Conservation (phyloP, 2,797 vertebrate species). For the Sebastes vulpes region DNA sequence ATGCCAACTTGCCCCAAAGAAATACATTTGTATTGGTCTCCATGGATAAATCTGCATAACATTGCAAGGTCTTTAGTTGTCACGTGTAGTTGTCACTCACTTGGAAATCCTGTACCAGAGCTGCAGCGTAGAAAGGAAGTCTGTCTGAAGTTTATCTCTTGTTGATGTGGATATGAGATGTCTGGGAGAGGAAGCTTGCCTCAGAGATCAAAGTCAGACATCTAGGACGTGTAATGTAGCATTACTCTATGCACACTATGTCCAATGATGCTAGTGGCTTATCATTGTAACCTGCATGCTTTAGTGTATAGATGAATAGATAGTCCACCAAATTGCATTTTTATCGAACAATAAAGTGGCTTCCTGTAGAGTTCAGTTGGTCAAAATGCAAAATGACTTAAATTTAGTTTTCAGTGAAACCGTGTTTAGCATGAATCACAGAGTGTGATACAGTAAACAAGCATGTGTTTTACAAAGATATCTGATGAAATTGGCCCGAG, state of each 20-base stretch:
- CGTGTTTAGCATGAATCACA: slow-evolving; percentile 3
- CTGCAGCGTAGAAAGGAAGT: slow-evolving; percentile 26
- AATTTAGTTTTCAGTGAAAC: not conserved
- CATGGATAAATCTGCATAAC: slow-evolving; percentile 4
- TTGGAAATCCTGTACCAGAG: not conserved
- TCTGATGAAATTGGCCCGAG: slow-evolving; percentile 7
- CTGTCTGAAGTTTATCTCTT: slow-evolving; percentile 39
- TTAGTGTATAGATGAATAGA: not conserved
- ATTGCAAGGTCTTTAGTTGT: not conserved
- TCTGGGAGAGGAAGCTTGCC: slow-evolving; percentile 16
- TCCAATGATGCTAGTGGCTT: not conserved
- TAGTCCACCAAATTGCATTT: not conserved
- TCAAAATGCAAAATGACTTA: not conserved
- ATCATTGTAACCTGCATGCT: not conserved
- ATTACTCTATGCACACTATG: not conserved
- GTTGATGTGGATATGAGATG: slow-evolving; percentile 24
- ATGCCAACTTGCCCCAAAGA: slow-evolving; percentile 33
- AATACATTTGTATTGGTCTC: slow-evolving; percentile 35
- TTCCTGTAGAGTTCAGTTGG: not conserved
- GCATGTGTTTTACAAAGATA: slow-evolving; percentile 19
- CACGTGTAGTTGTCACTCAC: not conserved
- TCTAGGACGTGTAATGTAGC: not conserved
- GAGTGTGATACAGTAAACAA: slow-evolving; percentile 26
- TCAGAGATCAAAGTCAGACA: slow-evolving; percentile 35
- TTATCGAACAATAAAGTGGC: not conserved